A percentile compares a stretch with the other conserved stretches of the same genome.
These are phyloP conservation scores for Tiliacea aurago DNA, from an alignment of 2,888 invertebrate genomes.

Conservation along the genomic window DNA sequence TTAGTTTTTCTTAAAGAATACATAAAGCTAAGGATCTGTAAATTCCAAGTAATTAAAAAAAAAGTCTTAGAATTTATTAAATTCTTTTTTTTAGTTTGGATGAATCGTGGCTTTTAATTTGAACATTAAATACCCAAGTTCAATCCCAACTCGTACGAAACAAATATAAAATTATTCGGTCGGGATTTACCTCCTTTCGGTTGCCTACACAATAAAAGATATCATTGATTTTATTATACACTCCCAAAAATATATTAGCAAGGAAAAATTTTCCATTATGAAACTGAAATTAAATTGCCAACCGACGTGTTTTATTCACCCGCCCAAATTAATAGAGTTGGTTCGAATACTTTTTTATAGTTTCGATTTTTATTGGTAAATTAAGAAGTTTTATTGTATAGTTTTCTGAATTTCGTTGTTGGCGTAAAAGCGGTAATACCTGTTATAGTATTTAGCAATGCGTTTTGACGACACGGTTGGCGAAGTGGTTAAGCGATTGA, in stretches of 20 bases:
- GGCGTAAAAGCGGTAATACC: neutral
- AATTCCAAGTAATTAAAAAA: neutral
- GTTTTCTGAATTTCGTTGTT: neutral
- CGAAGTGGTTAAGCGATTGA: too few relatives aligned
- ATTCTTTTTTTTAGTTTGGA: neutral
- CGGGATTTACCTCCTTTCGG: slow-evolving; percentile 29
- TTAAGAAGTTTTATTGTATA: neutral
- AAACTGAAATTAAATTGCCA: slow-evolving; percentile 54
- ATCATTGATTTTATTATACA: slow-evolving; percentile 62
- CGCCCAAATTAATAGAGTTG: slow-evolving; percentile 43
- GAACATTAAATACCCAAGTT: neutral
- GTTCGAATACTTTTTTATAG: slow-evolving; percentile 29
- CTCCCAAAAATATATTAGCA: slow-evolving; percentile 52
- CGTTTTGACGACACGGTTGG: too few relatives aligned
- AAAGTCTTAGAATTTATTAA: neutral
- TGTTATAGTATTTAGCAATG: neutral
- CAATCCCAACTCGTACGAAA: neutral
- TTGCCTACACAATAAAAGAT: slow-evolving; percentile 51
- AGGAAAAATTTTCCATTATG: slow-evolving; percentile 43
- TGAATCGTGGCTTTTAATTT: neutral
- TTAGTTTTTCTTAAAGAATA: neutral
- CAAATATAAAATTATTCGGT: slow-evolving; percentile 34
- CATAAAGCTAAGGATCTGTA: neutral
- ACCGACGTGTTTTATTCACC: slow-evolving; percentile 52
- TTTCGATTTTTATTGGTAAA: slow-evolving; percentile 34